These are phyloP conservation scores for Drosophila baimaii DNA, from an alignment of 1,140 invertebrate genomes.

Conservation along the genomic window DNA sequence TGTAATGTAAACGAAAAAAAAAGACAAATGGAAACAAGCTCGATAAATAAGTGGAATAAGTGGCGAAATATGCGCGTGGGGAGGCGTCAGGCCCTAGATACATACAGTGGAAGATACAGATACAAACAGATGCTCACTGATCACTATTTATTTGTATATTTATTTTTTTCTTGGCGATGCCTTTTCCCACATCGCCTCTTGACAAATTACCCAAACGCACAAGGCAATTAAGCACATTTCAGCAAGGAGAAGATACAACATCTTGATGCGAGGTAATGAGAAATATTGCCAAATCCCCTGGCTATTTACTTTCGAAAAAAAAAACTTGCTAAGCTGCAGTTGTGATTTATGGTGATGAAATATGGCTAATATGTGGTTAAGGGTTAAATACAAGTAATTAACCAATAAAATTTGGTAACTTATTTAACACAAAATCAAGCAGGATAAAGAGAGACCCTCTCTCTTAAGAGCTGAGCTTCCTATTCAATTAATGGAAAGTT, in stretches of 20 bases:
- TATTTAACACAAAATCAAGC: no score
- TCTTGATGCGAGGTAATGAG: conserved; percentile 7
- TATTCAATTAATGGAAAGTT: conserved; percentile 3
- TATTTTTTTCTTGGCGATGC: neutral
- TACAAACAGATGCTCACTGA: conserved; percentile 18
- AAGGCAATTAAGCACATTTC: conserved; percentile 22
- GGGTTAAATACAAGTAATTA: conserved; percentile 5
- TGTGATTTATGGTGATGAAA: neutral
- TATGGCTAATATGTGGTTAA: neutral
- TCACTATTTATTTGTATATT: neutral
- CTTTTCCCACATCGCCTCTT: conserved; percentile 19
- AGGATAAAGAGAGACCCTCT: no score
- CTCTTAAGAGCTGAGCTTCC: no score
- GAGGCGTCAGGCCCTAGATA: conserved; percentile 1
- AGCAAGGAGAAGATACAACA: conserved; percentile 1
- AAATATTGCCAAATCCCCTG: neutral
- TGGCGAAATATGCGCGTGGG: conserved; percentile 10
- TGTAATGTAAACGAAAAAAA: conserved; percentile 18
- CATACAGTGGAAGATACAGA: conserved; percentile 26
- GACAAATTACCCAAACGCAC: conserved; percentile 28
- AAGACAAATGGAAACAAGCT: conserved; percentile 35
- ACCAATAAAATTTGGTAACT: neutral
- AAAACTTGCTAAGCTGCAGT: neutral
- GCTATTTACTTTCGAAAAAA: conserved; percentile 18
- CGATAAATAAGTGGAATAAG: conserved; percentile 61